These are phyloP conservation scores for Cyrtorhinus lividipennis DNA, from an alignment of 1,140 invertebrate genomes.

Conservation along the genomic window DNA sequence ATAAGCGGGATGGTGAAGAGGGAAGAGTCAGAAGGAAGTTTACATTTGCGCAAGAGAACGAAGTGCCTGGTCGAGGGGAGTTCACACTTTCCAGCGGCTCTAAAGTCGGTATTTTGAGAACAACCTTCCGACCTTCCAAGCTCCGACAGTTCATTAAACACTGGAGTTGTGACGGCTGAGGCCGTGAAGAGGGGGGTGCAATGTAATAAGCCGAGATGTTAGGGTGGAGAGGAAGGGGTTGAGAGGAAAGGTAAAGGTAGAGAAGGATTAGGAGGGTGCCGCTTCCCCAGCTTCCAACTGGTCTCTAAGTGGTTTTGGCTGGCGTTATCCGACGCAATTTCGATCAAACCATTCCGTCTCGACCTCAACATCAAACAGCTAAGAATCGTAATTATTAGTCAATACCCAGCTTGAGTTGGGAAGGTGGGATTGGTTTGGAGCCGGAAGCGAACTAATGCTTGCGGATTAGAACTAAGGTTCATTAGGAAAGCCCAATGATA, in stretches of 20 bases:
- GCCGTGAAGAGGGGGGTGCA: not conserved
- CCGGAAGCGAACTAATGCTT: not conserved
- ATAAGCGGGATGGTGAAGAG: too few species aligned
- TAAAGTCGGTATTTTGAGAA: not conserved
- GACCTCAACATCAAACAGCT: not conserved
- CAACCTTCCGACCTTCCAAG: too few species aligned
- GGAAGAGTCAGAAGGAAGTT: too few species aligned
- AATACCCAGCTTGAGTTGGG: not conserved
- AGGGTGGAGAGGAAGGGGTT: not conserved
- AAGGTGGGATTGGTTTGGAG: not conserved
- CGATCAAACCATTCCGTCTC: not conserved
- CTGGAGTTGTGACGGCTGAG: not conserved
- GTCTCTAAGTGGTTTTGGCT: not conserved
- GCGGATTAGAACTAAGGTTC: not conserved
- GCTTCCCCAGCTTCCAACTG: not conserved
- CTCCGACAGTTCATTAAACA: not conserved
- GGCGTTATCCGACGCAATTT: not conserved
- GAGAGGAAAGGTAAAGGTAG: not conserved
- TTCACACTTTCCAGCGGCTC: not conserved
- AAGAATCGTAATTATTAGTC: slow-evolving; percentile 9
- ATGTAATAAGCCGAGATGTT: not conserved
- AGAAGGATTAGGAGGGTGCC: not conserved
- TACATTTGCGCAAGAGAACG: too few species aligned
- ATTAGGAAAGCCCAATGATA: not conserved
- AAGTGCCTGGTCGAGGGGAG: too few species aligned